Conservation (phyloP, 2,113 vertebrate genomes). For the Heptranchias perlo region DNA sequence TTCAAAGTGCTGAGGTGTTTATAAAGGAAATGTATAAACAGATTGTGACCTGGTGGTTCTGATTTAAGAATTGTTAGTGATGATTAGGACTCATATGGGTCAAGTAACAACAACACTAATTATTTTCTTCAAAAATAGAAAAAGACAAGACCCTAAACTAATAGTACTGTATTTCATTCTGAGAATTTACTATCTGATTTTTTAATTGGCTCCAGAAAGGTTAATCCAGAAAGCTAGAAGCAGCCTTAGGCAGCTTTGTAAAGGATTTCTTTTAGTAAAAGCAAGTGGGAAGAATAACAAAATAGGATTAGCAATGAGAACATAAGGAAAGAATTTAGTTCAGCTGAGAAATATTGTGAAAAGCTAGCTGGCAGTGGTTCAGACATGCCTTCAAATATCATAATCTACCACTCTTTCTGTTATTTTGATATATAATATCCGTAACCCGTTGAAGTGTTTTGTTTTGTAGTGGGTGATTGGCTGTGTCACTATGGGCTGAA, state of each 20-base stretch:
- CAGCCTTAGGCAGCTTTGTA: background rate
- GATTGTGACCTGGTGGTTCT: too few relatives aligned
- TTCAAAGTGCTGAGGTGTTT: too few relatives aligned
- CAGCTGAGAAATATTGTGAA: too few relatives aligned
- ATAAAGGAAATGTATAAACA: too few relatives aligned
- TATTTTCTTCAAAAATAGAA: background rate
- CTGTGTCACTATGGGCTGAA: background rate
- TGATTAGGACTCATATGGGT: too few relatives aligned
- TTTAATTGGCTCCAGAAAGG: background rate
- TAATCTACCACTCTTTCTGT: background rate
- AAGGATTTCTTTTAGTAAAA: background rate
- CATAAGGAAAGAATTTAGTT: conserved; percentile 11
- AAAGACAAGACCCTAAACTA: background rate
- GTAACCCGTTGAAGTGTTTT: background rate
- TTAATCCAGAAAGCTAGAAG: too few relatives aligned
- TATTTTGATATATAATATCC: background rate
- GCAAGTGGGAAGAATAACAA: background rate
- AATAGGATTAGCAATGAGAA: conserved; percentile 13
- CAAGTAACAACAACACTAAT: background rate
- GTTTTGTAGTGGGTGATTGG: background rate
- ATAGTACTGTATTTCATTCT: background rate
- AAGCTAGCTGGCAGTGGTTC: background rate
- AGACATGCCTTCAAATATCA: background rate
- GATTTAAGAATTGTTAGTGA: too few relatives aligned
- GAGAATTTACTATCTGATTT: background rate